Evolutionary conservation across 2,113 vertebrate genomes (phyloP), one percentile per base, ranked within the genome.

Genomic region (Gadus chalcogrammus): DNA sequence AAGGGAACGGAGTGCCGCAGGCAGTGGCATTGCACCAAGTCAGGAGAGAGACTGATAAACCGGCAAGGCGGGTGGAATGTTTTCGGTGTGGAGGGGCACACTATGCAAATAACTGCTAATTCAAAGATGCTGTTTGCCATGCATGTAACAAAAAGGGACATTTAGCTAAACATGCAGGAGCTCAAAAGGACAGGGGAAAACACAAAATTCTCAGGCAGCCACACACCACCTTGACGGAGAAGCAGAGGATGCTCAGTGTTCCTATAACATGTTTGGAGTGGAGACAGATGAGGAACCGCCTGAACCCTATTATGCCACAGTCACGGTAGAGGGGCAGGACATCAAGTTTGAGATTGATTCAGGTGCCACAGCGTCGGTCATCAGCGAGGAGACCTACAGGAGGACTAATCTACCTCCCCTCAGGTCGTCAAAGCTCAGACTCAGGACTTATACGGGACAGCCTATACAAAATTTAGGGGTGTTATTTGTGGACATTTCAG

Each of bases 41-140:
- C 15, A 66, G 22, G 68, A 76, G 2, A 71, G 55, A n/a, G 62
- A 64, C 67, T 42, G 31, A 11, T 22, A 55, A 64, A 27, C 3
- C 53, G 12, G 17, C 53, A 15, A 56, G 17, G 53, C 12, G 53
- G 12, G 5, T 12, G 17, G 17, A 56, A 17, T 56, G 53, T 56
- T 24, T 24, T 24, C 24, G 24, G 24, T 24, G 24, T 24, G 24
- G 24, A 24, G 2, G 24, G 24, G 24, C 24, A 24, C 24, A 24
- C 24, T 24, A 24, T 3, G 1, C 2, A 24, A 24, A 24, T 24
- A 1, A 24, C 24, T 24, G 24, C 24, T 2, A 3, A 24, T 24
- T 24, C 24, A 24, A 24, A 24, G 24, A 24, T 24, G 24, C 24
- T 24, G 24, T 24, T 24, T 24, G 24, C 24, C 24, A 24, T 24